A percentile compares a stretch with the other conserved stretches of the same genome.
Conservation (phyloP, 2,888 invertebrate species). For the Trissolcus japonicus region DNA sequence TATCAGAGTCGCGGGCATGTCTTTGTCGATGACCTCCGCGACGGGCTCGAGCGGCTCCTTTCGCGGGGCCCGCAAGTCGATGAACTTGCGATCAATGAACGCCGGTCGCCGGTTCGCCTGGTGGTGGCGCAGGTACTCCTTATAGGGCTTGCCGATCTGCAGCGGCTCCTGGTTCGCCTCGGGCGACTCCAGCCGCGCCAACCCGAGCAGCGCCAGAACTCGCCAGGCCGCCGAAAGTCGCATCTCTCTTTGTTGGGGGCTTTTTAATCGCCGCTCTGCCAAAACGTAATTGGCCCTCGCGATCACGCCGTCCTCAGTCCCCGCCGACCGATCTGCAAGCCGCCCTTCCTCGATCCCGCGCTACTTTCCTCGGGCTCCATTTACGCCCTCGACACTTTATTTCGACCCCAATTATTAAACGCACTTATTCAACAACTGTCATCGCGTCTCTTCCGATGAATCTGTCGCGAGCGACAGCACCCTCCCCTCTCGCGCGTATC, state of each 20-base stretch:
- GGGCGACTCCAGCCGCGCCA: constrained; percentile 37
- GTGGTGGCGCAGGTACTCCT: constrained; percentile 68
- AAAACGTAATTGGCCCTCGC: constrained; percentile 10
- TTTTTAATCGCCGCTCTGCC: not conserved
- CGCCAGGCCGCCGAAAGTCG: constrained; percentile 28
- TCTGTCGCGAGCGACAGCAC: constrained; percentile 22
- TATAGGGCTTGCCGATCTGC: constrained; percentile 59
- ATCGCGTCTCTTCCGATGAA: constrained; percentile 33
- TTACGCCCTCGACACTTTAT: constrained; percentile 24
- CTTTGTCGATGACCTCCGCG: constrained; percentile 46
- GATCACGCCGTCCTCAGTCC: constrained; percentile 32
- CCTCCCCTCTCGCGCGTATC: constrained; percentile 17
- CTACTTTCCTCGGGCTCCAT: constrained; percentile 11
- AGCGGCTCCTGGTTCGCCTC: constrained; percentile 18
- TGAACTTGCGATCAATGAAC: constrained; percentile 69
- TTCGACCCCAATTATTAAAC: constrained; percentile 39
- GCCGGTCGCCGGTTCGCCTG: constrained; percentile 69
- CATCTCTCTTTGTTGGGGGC: constrained; percentile 18
- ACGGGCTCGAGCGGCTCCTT: constrained; percentile 4
- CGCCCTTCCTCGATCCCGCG: constrained; percentile 4
- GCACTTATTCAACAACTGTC: constrained; percentile 33
- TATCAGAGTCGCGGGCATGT: constrained; percentile 69
- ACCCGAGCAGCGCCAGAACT: constrained; percentile 49
- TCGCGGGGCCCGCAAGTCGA: constrained; percentile 35
- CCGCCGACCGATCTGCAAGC: not conserved